Percentiles rank a stretch among this genome's conserved stretches.
phyloP scores from a whole-genome alignment of 2,888 invertebrate genomes.

The Sturmia bella region DNA sequence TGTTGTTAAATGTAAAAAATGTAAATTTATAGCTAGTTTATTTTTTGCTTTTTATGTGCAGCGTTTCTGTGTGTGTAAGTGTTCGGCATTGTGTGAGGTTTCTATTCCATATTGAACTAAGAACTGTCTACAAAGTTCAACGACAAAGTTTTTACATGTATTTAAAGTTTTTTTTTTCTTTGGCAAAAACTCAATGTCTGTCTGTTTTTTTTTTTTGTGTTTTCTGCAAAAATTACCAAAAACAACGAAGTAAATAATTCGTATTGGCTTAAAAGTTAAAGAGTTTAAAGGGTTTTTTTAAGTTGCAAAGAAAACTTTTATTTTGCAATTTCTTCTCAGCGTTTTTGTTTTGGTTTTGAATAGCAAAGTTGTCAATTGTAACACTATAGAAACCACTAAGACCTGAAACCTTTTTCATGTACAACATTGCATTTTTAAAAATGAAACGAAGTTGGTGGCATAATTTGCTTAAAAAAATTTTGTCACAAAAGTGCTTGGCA shows the following conservation, averaged over 20 bases:
- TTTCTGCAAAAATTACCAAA: neutral
- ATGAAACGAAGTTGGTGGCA: no score
- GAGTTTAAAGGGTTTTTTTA: slow-evolving; percentile 22
- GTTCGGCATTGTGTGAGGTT: slow-evolving; percentile 3
- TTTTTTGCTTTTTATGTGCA: neutral
- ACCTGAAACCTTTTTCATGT: neutral
- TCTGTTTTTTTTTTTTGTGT: slow-evolving; percentile 10
- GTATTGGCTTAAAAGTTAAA: slow-evolving; percentile 48
- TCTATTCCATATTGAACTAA: slow-evolving; percentile 52
- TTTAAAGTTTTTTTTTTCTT: slow-evolving; percentile 54
- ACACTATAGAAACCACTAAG: slow-evolving; percentile 56
- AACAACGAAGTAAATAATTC: neutral
- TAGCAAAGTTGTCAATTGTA: slow-evolving; percentile 56
- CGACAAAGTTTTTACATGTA: slow-evolving; percentile 67
- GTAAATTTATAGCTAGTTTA: slow-evolving; percentile 56
- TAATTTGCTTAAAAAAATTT: no score
- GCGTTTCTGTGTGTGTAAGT: neutral
- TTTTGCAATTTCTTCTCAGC: slow-evolving; percentile 25
- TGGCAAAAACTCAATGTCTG: slow-evolving; percentile 37
- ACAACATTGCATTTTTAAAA: no score
- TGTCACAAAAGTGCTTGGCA: no score
- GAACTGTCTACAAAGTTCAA: slow-evolving; percentile 66
- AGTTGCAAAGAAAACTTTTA: no score
- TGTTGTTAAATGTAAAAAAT: slow-evolving; percentile 47
- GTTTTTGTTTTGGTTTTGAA: slow-evolving; percentile 12